These are phyloP conservation scores for Liparis tanakae DNA, from an alignment of 2,797 vertebrate species.

Conservation along the genomic window DNA sequence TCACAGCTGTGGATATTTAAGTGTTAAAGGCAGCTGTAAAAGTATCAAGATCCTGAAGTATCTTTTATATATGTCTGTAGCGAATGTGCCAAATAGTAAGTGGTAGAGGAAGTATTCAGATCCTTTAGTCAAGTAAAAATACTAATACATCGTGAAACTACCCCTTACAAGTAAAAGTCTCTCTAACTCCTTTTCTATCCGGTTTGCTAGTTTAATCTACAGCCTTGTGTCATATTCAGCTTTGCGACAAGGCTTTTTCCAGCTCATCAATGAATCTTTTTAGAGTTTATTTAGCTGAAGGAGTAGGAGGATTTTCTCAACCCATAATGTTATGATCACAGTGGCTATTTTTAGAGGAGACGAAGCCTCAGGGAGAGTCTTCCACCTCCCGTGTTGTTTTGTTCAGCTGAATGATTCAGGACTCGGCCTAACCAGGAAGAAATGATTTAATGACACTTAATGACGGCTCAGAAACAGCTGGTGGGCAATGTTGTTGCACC, in stretches of 20 bases:
- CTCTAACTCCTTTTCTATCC: not conserved
- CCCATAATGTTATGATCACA: not conserved
- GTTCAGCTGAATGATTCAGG: conserved; percentile 9
- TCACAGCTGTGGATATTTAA: conserved; percentile 48
- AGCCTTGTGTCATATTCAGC: not conserved
- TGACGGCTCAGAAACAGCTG: not conserved
- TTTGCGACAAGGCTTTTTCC: no score
- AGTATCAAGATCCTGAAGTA: not conserved
- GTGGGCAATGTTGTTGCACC: not conserved
- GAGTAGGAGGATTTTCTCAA: no score
- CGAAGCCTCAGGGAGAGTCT: conserved; percentile 16
- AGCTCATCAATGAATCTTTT: no score
- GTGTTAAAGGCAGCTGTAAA: conserved; percentile 13
- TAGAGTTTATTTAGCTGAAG: no score
- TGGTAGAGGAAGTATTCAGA: not conserved
- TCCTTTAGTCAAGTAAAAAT: not conserved
- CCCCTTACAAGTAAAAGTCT: not conserved
- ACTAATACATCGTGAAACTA: not conserved
- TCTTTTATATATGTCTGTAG: not conserved
- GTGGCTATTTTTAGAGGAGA: conserved; percentile 21
- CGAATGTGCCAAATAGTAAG: not conserved
- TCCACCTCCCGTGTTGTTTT: conserved; percentile 27
- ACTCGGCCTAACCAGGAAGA: conserved; percentile 8
- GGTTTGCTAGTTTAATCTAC: not conserved
- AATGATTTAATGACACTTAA: not conserved